These are phyloP conservation scores for Dipodomys merriami DNA, from an alignment of 2,113 vertebrate species.

Conservation along the genomic window DNA sequence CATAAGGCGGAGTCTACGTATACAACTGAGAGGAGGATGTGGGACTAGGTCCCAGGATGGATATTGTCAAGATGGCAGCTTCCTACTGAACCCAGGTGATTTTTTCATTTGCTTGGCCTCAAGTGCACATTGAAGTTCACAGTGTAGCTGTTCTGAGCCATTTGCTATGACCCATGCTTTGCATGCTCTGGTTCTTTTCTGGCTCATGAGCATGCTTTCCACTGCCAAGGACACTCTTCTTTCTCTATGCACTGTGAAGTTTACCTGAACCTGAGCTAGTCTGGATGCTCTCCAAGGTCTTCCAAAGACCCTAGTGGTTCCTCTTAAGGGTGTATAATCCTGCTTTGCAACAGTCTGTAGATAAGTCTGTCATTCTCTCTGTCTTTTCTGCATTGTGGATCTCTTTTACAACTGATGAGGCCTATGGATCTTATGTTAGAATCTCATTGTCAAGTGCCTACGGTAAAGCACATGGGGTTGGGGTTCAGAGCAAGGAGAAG, in stretches of 20 bases:
- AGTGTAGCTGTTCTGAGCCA: not conserved
- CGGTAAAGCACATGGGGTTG: not conserved
- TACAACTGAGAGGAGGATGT: not conserved
- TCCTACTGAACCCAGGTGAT: not conserved
- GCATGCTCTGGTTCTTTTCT: not conserved
- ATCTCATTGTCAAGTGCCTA: not conserved
- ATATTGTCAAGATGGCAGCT: not conserved
- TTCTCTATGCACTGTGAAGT: not conserved
- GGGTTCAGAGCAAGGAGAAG: not conserved
- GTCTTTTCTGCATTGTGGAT: not conserved
- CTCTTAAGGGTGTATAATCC: no score
- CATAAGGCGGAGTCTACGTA: not conserved
- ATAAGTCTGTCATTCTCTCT: not conserved
- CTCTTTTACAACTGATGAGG: not conserved
- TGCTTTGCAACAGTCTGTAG: not conserved
- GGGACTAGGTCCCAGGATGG: not conserved
- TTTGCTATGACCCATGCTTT: not conserved
- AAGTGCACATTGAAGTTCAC: not conserved
- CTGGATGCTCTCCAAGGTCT: not conserved
- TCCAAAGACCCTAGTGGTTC: not conserved
- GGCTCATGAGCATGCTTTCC: not conserved
- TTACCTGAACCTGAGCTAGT: not conserved
- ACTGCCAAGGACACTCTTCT: not conserved
- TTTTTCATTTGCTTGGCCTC: not conserved
- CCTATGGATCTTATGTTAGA: not conserved